Evolutionary conservation across 2,113 vertebrate genomes (phyloP).

Genomic region (Anoura caudifer): DNA sequence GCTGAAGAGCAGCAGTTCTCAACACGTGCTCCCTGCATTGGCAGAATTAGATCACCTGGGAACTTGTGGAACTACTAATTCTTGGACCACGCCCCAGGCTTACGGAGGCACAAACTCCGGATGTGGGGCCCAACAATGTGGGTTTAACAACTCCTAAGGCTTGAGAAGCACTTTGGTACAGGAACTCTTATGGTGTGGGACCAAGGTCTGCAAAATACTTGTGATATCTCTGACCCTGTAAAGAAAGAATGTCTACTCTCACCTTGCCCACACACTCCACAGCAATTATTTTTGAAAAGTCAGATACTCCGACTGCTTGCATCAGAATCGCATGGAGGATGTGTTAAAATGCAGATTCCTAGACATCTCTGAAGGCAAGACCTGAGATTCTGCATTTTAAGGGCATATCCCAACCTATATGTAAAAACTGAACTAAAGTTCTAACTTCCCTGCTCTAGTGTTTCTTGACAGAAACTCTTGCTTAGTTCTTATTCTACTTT

Average conservation of each 20-base stretch:
- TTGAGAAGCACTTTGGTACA: not conserved
- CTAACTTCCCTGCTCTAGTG: not conserved
- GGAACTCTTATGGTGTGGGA: not conserved
- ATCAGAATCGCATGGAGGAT: not conserved
- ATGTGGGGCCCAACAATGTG: not conserved
- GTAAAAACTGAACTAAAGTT: not conserved
- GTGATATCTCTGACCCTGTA: not conserved
- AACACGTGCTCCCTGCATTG: not conserved
- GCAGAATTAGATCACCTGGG: not conserved
- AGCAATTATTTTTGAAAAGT: not conserved
- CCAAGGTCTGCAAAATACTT: not conserved
- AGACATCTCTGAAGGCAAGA: not conserved
- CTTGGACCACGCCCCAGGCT: not conserved
- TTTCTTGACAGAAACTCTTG: not conserved
- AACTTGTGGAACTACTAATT: not conserved
- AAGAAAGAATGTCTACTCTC: not conserved
- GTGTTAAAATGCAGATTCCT: not conserved
- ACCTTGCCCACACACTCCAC: not conserved
- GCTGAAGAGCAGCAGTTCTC: not conserved
- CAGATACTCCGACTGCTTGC: not conserved
- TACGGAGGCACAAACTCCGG: not conserved
- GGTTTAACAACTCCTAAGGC: not conserved
- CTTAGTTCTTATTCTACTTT: not conserved
- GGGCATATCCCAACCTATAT: not conserved
- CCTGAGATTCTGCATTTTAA: not conserved